Evolutionary conservation across 2,797 vertebrate genomes (phyloP).

Genomic region (Hyperoplus immaculatus): DNA sequence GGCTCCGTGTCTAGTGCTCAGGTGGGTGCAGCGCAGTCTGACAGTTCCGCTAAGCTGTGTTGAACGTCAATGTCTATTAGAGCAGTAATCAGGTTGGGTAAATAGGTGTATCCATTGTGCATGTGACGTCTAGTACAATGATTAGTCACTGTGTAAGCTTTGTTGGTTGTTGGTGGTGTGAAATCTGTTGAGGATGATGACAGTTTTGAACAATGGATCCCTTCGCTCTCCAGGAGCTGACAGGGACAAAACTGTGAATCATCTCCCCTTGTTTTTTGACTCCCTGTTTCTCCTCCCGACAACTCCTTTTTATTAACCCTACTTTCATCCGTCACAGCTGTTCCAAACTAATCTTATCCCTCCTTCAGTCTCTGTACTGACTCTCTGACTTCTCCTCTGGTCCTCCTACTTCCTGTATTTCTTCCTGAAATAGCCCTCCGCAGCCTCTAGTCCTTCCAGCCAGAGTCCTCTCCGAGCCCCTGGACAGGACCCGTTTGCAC

Average conservation of each 20-base stretch:
- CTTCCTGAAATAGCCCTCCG: conserved; percentile 95
- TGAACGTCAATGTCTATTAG: conserved; percentile 48
- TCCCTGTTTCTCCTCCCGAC: conserved; percentile 45
- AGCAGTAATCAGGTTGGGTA: conserved; percentile 58
- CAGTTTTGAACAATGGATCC: conserved; percentile 62
- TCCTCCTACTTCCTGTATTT: conserved; percentile 80
- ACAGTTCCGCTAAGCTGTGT: conserved; percentile 22
- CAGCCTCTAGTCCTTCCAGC: conserved; percentile 99
- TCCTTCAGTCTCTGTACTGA: conserved; percentile 88
- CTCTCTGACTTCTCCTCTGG: conserved; percentile 81
- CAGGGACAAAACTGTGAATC: conserved; percentile 72
- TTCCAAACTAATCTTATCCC: conserved; percentile 78
- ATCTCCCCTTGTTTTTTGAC: conserved; percentile 60
- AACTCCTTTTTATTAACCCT: conserved; percentile 60
- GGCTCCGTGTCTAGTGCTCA: conserved; percentile 97
- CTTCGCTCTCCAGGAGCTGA: conserved; percentile 66
- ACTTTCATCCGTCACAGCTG: conserved; percentile 79
- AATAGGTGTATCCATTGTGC: conserved; percentile 64
- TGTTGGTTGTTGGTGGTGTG: conserved; percentile 62
- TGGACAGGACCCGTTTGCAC: conserved; percentile 99
- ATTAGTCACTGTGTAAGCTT: conserved; percentile 59
- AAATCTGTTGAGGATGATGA: conserved; percentile 65
- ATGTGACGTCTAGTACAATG: conserved; percentile 48
- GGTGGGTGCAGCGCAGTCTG: conserved; percentile 81
- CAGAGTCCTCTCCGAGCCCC: conserved; percentile 99